Percentiles rank a stretch among this genome's conserved stretches.
These are phyloP conservation scores for Meloidogyne floridensis DNA, from an alignment of 1,140 invertebrate genomes.

Conservation along the genomic window DNA sequence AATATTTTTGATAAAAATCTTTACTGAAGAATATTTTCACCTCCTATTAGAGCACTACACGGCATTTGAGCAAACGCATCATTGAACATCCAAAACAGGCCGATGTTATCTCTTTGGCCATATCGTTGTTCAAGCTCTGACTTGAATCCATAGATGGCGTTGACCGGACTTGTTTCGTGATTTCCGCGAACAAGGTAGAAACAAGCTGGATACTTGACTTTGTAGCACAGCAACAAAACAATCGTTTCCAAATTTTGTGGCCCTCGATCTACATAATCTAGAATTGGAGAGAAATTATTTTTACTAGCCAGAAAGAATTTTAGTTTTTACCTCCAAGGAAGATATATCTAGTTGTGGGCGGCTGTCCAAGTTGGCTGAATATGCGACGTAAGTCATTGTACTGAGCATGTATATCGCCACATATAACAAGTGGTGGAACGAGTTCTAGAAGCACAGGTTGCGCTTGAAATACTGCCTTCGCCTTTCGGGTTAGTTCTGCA, in stretches of 20 bases:
- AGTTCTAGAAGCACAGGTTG: conserved; percentile 60
- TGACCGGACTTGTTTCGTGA: conserved; percentile 68
- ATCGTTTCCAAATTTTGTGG: conserved; percentile 75
- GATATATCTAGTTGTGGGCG: conserved; percentile 97
- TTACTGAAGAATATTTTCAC: background rate
- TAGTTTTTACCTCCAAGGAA: conserved; percentile 76
- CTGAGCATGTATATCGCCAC: conserved; percentile 70
- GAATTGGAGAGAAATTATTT: conserved; percentile 79
- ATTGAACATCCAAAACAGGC: background rate
- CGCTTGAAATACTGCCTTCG: background rate
- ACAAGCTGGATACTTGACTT: conserved; percentile 68
- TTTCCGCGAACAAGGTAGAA: conserved; percentile 73
- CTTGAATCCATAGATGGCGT: background rate
- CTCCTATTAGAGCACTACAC: background rate
- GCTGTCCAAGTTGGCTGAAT: conserved; percentile 74
- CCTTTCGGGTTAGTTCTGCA: background rate
- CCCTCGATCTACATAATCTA: conserved; percentile 85
- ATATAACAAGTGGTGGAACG: conserved; percentile 66
- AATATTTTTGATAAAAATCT: background rate
- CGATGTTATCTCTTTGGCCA: background rate
- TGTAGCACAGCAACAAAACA: conserved; percentile 82
- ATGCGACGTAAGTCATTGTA: conserved; percentile 70
- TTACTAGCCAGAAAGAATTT: background rate
- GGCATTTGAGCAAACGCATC: background rate
- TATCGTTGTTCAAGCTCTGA: background rate